Evolutionary conservation across 2,888 invertebrate species (phyloP), one percentile per base, ranked within the genome.

Genomic region (Seira ritae): DNA sequence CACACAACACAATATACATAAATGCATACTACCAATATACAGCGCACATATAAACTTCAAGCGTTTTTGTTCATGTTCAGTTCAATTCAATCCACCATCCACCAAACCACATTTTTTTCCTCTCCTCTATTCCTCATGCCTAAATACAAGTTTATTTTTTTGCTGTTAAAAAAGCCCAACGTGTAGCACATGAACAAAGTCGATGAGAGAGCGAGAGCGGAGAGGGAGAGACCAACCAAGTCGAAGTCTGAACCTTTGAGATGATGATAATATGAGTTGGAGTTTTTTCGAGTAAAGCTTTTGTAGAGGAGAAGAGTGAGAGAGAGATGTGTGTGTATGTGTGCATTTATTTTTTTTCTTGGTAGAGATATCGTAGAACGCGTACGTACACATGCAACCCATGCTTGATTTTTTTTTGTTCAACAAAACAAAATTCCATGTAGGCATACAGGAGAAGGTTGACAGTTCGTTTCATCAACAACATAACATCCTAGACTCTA

Each of bases 381-480:
- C 12, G 24, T 67, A 50, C 67, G 60, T 60, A 72, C 80, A 80
- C 80, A 80, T 80, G 80, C 73, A 65, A 81, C n/a, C 80, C 80
- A 81, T 75, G 80, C 75, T 81, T 69, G 62, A 50, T 50, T 50
- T 81, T 75, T 70, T 62, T 76, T 75, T 50, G n/a, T 31, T 75
- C 75, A 15, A 50, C 15, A 50, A 50, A 3, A 50, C 31, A 31
- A 31, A 50, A 50, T 75, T 80, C 67, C 68, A 46, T 67, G 73
- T 23, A 65, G 68, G 69, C 80, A 81, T 65, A 81, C 6, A 79
- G n/a, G n/a, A n/a, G 70, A 81, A 50, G 50, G 50, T 50, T 50
- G 50, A 50, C 50, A 50, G 74, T 75, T 81, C 75, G 75, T 81
- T 71, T 75, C 68, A 73, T 74, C 80, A 74, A 69, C 60, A 80